Conservation (phyloP, 2,113 vertebrate species). For the Pedetes capensis region DNA sequence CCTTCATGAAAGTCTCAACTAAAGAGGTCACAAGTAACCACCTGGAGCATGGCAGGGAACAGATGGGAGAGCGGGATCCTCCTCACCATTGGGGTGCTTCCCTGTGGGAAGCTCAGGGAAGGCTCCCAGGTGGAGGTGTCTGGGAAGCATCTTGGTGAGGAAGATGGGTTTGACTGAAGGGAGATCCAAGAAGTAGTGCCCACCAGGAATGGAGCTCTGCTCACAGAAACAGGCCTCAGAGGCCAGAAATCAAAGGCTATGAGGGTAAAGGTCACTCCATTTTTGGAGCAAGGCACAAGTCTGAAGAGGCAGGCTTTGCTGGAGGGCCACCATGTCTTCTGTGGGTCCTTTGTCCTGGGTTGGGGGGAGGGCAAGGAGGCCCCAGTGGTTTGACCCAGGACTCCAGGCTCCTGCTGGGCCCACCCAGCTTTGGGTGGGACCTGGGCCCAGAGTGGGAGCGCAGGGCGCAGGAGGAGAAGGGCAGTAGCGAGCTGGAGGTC, state of each 20-base stretch:
- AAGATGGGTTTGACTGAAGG: not conserved
- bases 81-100: not conserved
- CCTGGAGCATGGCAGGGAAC: not conserved
- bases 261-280: not conserved
- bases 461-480: not conserved
- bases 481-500: not conserved
- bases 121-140: constrained; percentile 35
- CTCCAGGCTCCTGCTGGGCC: not conserved
- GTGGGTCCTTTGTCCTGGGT: not conserved
- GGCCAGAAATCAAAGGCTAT: constrained; percentile 23
- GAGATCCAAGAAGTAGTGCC: not conserved
- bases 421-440: not conserved
- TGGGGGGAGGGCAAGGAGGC: not conserved
- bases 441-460: not conserved
- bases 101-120: not conserved
- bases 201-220: not conserved
- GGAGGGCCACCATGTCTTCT: not conserved
- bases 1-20: not conserved
- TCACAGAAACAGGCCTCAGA: not conserved
- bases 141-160: not conserved
- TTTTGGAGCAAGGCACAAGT: not conserved
- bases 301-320: not conserved
- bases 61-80: not conserved
- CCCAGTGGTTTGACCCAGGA: not conserved
- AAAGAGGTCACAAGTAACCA: not conserved